Conservation (phyloP, 2,797 vertebrate species). For the Poeciliopsis turneri region DNA sequence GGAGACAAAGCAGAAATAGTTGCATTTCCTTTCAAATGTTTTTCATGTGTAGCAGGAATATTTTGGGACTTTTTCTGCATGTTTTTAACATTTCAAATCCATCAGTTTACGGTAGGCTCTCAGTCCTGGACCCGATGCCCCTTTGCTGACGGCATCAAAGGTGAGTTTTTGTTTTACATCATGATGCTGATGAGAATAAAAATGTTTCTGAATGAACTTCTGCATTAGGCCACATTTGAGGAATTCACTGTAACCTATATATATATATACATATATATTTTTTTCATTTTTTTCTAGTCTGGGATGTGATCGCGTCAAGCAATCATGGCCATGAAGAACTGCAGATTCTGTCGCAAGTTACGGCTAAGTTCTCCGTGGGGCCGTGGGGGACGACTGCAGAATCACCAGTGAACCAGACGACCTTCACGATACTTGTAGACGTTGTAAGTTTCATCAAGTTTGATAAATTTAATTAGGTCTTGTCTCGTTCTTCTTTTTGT, state of each 20-base stretch:
- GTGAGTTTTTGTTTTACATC: slow-evolving; percentile 40
- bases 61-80: background rate
- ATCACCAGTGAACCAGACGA: slow-evolving; percentile 20
- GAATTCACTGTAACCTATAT: background rate
- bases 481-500: background rate
- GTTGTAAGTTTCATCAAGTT: slow-evolving; percentile 59
- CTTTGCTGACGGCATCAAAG: slow-evolving; percentile 69
- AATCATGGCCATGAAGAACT: slow-evolving; percentile 24
- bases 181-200: background rate
- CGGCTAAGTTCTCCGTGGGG: slow-evolving; percentile 61
- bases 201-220: background rate
- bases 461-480: background rate
- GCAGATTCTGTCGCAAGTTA: slow-evolving; percentile 58
- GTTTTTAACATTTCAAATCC: background rate
- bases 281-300: slow-evolving; percentile 45
- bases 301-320: slow-evolving; percentile 52
- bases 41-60: background rate
- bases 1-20: background rate
- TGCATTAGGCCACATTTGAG: background rate
- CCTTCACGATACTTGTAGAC: slow-evolving; percentile 38
- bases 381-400: slow-evolving; percentile 47
- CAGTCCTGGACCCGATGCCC: slow-evolving; percentile 78
- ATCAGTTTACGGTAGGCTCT: slow-evolving; percentile 68
- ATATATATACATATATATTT: background rate
- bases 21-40: background rate